Base-by-base conservation (phyloP, 2,113 vertebrate species). In the Lonchura striata region DNA sequence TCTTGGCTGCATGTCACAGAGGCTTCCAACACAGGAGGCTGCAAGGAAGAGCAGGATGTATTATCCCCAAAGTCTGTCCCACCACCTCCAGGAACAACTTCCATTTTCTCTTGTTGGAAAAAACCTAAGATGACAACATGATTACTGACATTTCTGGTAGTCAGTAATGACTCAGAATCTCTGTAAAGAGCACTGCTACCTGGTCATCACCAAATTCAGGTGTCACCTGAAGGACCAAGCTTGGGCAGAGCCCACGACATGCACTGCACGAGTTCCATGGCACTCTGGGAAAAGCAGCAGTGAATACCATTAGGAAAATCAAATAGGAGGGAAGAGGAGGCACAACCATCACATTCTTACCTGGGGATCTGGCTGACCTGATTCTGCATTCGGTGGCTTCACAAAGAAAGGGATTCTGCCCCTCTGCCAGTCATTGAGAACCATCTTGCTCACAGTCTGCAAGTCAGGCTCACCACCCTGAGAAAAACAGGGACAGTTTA, bases 341-440 rank as follows among this genome's bases (percentile, higher is more conserved):
- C 56, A 71, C 0, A 1, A 33, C 24, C 53, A 65, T 17, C 69
- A 56, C 64, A 5, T 49, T 66, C 96, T 95, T 94, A 99, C 99
- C 98, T 98, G 98, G 8, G 96, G 71, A 31, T 82, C 96, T 5
- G 92, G 78, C 33, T 99, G 80, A 42, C 92, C 94, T 5, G 91
- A 70, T 50, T 99, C 98, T 53, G 97, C 96, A 54, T 98, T 98
- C 0, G 99, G 99, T 4, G 99, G 99, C 95, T 99, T 99, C 69
- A 99, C 99, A 70, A 99, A 99, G 97, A 99, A 99, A 4, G 99
- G 99, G 82, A 99, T 99, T 14, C 99, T 98, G 86, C 99, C 99
- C 60, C 99, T 98, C 97, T 99, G 99, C 99, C 99, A 99, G 93
- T 99, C 99, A 61, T 99, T 99, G 86, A 99, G 98, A 94, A 99